These are phyloP conservation scores for Laticauda colubrina DNA, from an alignment of 2,113 vertebrate species.

Conservation along the genomic window DNA sequence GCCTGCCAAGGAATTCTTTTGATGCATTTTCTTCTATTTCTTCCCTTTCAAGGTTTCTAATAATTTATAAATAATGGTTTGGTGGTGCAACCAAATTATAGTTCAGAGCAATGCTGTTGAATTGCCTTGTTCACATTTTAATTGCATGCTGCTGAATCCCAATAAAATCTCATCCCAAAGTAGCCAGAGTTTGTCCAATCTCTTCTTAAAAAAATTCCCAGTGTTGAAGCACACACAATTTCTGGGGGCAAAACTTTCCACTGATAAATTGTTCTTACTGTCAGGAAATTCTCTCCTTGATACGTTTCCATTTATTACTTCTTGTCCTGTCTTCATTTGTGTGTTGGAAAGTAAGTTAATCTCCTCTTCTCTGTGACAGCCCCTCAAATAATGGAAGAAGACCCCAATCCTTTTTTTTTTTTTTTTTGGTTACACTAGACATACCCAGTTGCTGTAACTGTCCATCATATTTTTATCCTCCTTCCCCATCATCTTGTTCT, in stretches of 20 bases:
- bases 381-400: background rate
- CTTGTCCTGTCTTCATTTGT: background rate
- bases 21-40: constrained; percentile 10
- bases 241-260: background rate
- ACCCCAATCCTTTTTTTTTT: background rate
- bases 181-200: background rate
- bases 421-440: background rate
- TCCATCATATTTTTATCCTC: background rate
- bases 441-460: background rate
- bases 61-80: constrained; percentile 10
- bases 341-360: background rate
- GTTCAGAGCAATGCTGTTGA: accelerated
- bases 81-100: background rate
- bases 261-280: background rate
- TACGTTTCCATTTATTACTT: background rate
- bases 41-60: background rate
- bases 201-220: background rate
- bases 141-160: background rate
- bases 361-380: background rate
- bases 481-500: background rate
- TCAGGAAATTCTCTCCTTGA: background rate
- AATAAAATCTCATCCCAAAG: background rate
- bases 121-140: background rate
- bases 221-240: background rate
- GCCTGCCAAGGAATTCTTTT: background rate